Evolutionary conservation across 2,797 vertebrate genomes (phyloP).

Genomic region (Gallirallus australis): DNA sequence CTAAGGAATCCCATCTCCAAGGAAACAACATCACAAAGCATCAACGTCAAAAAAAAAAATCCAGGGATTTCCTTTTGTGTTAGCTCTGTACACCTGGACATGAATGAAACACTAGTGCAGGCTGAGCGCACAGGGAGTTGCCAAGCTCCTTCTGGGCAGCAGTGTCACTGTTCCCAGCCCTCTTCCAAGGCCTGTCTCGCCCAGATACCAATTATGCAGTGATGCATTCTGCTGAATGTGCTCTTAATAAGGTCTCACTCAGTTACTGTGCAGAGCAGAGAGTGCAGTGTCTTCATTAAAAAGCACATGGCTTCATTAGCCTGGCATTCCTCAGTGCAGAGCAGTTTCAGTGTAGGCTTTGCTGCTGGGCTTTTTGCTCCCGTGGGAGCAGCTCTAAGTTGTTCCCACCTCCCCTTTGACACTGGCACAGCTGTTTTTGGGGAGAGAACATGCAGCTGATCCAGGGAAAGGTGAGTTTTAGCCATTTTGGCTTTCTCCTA

Average conservation of each 20-base stretch:
- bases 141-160: background rate
- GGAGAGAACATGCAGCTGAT: background rate
- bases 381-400: background rate
- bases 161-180: background rate
- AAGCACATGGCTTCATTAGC: background rate
- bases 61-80: constrained; percentile 33
- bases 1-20: constrained; percentile 43
- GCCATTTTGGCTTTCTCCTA: background rate
- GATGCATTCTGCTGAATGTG: constrained; percentile 21
- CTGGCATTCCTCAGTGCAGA: background rate
- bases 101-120: background rate
- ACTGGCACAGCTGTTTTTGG: background rate
- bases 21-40: constrained; percentile 24
- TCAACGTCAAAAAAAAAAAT: background rate
- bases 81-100: constrained; percentile 24
- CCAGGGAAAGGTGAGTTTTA: background rate
- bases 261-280: background rate
- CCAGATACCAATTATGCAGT: constrained; percentile 15
- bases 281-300: background rate
- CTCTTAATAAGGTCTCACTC: constrained; percentile 27
- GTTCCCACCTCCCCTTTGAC: background rate
- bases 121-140: background rate
- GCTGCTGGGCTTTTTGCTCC: background rate
- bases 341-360: background rate
- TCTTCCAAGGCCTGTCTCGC: background rate